Evolutionary conservation across 2,113 vertebrate genomes (phyloP), one percentile per base, ranked within the genome.

Genomic region (Colossoma macropomum): DNA sequence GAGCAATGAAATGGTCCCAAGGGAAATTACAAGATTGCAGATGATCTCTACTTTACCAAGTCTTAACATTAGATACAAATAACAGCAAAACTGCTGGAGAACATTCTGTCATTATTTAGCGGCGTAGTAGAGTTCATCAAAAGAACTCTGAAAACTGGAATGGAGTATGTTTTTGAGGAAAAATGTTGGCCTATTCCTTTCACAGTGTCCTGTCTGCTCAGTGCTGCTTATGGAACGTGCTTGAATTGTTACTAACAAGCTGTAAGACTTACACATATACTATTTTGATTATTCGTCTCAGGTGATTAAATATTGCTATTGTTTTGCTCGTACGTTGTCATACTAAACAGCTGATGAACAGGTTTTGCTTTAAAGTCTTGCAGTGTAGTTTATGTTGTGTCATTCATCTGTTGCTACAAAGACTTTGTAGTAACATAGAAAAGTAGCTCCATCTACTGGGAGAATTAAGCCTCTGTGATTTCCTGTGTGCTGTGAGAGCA

Each of bases 381-480:
- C 19, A 30, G 7, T 30, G 17, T 66, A 28, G 28, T 65, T 65
- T 9, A 30, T 28, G 60, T 4, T 60, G 7, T 12, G 60, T 21
- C 25, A 25, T 34, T n/a, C 5, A 50, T 79, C 27, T 19, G 27
- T 45, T 6, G 72, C n/a, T 11, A 21, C 82, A 19, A 8, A 15
- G 8, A 8, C 38, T 79, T 71, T 62, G 66, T 10, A 45, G 52
- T 3, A 65, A 11, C n/a, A 28, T 41, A 59, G 23, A 21, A 34
- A 13, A 48, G 8, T 68, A 62, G 71, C 71, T 17, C 71, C 77
- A 81, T 77, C 71, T 78, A 56, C 27, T 69, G 75, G 82, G 79
- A 45, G 23, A 86, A 27, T 34, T 23, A 12, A 27, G 9, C 32
- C 15, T 38, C 21, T 38, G 1, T 21, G 19, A 19, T 7, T 38